A percentile compares a stretch with the other conserved stretches of the same genome.
phyloP scores from a whole-genome alignment of 2,888 invertebrate species.

The Eueremaeus valkanovi region DNA sequence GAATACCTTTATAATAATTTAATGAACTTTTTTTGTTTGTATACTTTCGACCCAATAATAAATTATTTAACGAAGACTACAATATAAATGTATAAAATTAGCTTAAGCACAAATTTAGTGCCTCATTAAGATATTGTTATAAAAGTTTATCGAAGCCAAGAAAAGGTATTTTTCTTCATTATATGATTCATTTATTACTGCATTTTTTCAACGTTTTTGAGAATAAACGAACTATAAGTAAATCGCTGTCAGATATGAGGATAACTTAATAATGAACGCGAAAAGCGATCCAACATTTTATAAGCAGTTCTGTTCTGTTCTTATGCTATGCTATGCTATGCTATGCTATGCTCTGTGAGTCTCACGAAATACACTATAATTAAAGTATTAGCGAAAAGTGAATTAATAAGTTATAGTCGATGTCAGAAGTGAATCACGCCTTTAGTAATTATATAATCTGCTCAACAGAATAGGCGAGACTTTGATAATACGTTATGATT shows the following conservation, averaged over 20 bases:
- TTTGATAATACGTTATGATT: neutral
- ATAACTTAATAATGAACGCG: constrained; percentile 19
- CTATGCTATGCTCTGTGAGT: neutral
- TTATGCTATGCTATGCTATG: too few relatives aligned
- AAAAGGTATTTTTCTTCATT: neutral
- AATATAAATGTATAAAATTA: neutral
- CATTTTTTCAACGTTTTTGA: neutral
- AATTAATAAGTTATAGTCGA: constrained; percentile 22
- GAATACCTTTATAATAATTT: neutral
- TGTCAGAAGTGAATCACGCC: constrained; percentile 19
- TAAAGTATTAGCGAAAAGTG: constrained; percentile 18
- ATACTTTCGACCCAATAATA: neutral
- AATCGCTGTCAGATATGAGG: constrained; percentile 24
- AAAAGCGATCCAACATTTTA: neutral
- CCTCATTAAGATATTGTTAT: neutral
- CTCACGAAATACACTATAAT: neutral
- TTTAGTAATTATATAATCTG: constrained; percentile 19
- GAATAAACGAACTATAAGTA: neutral
- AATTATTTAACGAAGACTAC: neutral
- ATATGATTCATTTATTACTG: neutral
- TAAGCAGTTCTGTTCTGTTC: neutral
- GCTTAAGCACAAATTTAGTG: neutral
- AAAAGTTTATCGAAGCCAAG: neutral
- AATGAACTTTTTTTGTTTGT: neutral
- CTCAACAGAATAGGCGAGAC: constrained; percentile 20